A percentile compares a stretch with the other conserved stretches of the same genome.
These are phyloP conservation scores for Tinamus major DNA, from an alignment of 2,797 vertebrate genomes.

Conservation along the genomic window DNA sequence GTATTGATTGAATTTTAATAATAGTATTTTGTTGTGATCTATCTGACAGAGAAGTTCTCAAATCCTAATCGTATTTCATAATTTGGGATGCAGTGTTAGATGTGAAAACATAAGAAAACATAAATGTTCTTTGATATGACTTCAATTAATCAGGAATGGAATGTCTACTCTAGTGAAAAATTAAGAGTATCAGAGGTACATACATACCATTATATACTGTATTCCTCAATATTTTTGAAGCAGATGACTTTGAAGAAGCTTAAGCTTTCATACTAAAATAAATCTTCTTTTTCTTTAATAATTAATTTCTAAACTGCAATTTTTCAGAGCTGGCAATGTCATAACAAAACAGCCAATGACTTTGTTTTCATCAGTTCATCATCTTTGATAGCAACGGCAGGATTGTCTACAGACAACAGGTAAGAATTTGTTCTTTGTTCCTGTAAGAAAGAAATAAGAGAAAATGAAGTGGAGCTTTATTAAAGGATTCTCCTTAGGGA, in stretches of 20 bases:
- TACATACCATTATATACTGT: not conserved
- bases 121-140: not conserved
- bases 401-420: constrained; percentile 96
- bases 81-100: not conserved
- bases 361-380: constrained; percentile 97
- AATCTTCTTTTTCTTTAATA: not conserved
- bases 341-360: constrained; percentile 97
- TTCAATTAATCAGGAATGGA: fast-evolving
- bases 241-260: not conserved
- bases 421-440: constrained; percentile 64
- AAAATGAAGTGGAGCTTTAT: not conserved
- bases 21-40: not conserved
- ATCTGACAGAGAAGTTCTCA: not conserved
- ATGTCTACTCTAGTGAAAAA: not conserved
- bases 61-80: not conserved
- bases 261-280: not conserved
- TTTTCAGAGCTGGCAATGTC: constrained; percentile 93
- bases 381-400: constrained; percentile 95
- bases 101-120: not conserved
- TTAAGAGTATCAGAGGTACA: not conserved
- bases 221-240: not conserved
- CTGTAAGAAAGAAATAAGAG: not conserved
- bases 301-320: constrained; percentile 56
- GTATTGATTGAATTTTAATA: not conserved
- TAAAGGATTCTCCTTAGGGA: not conserved